Evolutionary conservation across 1,140 invertebrate species (phyloP), one percentile per base, ranked within the genome.

Genomic region (Leptoteleia sp.): DNA sequence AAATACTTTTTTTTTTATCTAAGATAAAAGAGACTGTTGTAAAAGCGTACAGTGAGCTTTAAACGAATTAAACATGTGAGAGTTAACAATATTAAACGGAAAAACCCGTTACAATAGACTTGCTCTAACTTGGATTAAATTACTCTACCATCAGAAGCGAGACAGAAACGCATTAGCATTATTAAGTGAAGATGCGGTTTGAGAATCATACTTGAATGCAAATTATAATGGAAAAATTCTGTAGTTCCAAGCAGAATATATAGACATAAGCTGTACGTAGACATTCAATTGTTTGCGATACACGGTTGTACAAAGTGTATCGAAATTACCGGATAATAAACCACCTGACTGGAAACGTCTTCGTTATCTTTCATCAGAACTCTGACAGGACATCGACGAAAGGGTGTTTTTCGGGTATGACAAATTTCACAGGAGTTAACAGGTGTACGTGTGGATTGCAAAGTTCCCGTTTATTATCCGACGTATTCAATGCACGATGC

Each of bases 131-230:
- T 35, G 42, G 38, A 55, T 35, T 72, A 67, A 45, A 67, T 45
- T 47, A 55, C 47, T 78, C 67, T 78, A 78, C 61, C 70, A 79
- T 64, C 54, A 79, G 62, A 64, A 79, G 76, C 76, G 62, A 73
- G 48, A 68, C 42, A 70, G 76, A 68, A 67, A 76, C 40, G 38
- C 64, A 70, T 62, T 67, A 78, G 61, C 61, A 42, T 76, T 64
- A 65, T 33, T 78, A 38, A 67, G 54, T 78, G 59, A 59, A 72
- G 61, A 67, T 72, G 76, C 76, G 50, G 48, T 72, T 42, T 61
- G 61, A 67, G 67, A 68, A 64, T 79, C 55, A 68, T 37, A 72
- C 55, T 70, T 50, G 27, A 79, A 73, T 70, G 64, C 68, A 73
- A 79, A 79, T 70, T 25, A 79, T 73, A 70, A 79, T 22, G 62